These are phyloP conservation scores for Oophaga sylvatica DNA, from an alignment of 2,797 vertebrate genomes.

Conservation along the genomic window DNA sequence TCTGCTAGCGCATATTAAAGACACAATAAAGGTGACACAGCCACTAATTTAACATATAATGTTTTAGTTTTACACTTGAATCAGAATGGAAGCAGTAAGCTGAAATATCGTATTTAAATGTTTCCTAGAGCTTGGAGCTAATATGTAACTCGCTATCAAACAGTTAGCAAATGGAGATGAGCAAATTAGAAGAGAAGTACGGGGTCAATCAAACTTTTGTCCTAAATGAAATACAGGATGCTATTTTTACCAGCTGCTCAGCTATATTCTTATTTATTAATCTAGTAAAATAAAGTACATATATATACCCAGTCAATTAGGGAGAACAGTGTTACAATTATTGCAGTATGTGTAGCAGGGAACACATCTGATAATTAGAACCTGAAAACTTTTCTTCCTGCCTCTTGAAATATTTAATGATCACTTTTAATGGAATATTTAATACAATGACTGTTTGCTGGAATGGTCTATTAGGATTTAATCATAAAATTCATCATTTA, in stretches of 20 bases:
- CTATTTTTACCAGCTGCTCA: not conserved
- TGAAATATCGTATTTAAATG: not conserved
- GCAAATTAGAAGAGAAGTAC: not conserved
- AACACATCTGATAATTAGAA: not conserved
- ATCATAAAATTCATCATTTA: not conserved
- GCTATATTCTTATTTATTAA: not conserved
- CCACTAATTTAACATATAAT: conserved; percentile 22
- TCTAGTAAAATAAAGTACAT: not conserved
- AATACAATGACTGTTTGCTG: not conserved
- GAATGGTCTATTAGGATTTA: not conserved
- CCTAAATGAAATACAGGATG: not conserved
- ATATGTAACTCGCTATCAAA: not conserved
- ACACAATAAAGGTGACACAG: conserved; percentile 24
- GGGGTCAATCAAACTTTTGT: not conserved
- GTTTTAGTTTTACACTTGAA: not conserved
- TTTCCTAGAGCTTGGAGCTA: not conserved
- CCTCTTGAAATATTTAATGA: not conserved
- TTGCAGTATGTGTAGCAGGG: not conserved
- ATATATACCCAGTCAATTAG: not conserved
- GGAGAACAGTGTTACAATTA: not conserved
- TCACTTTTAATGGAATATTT: not conserved
- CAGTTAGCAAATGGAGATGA: not conserved
- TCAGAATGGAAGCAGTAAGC: not conserved
- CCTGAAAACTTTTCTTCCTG: not conserved
- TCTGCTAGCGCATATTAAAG: conserved; percentile 36